Base-by-base conservation (phyloP, 1,140 invertebrate genomes). In the Drosophila tsacasi region DNA sequence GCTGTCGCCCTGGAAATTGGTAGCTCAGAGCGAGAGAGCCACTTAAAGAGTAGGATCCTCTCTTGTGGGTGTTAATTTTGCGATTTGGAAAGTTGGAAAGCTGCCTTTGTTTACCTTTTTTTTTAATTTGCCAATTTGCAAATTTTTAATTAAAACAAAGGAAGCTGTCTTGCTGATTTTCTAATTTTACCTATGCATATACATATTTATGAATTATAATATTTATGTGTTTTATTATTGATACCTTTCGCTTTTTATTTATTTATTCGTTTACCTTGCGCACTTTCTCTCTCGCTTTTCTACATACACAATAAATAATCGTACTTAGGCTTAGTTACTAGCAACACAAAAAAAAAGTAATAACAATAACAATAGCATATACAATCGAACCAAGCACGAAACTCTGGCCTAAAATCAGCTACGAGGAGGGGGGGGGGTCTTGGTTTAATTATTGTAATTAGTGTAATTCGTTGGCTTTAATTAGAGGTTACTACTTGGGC, bases 301-400 rank as follows among this genome's bases (percentile, higher is more conserved):
- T 81, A 71, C 63, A 75, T 71, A 52, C 73, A 85, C 73, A 85
- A 86, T 86, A 86, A 86, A 86, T 86, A 86, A 76, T 73, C 54
- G 46, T 55, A 85, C 67, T 69, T 67, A 71, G 15, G 9, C 49
- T 57, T 69, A 79, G 60, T 61, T 46, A 57, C 46, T 64, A 57
- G 50, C 25, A 79, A 58, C 72, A 60, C 23, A 79, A 47, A 67
- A 59, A 63, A 59, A 58, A 54, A 55, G n/a, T 32, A 32, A 52
- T 52, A 52, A 35, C 19, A 55, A 55, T 55, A 21, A 50, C 37
- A 49, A 63, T 54, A 69, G 21, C 47, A 80, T 44, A 55, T 68
- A 73, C 58, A 73, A 73, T 59, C 32, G 52, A 64, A 55, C 39
- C 64, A 61, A 67, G 66, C 55, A 50, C 25, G 13, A 37, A 62